Conservation (phyloP, 2,113 vertebrate genomes). For the Serinus canaria region DNA sequence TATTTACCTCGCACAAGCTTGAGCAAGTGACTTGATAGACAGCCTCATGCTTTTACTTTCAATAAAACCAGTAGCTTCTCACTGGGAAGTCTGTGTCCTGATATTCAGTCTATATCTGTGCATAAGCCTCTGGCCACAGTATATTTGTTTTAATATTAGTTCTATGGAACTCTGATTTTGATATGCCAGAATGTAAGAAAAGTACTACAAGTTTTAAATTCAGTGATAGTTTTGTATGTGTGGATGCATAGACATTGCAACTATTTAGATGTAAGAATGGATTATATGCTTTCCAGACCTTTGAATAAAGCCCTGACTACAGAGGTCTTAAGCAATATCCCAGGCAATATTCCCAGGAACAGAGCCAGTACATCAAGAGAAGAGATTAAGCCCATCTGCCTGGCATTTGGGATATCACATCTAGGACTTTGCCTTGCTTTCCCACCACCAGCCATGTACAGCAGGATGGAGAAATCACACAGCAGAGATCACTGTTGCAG, state of each 20-base stretch:
- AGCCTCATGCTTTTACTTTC: not conserved
- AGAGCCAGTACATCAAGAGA: not conserved
- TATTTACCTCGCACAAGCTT: not conserved
- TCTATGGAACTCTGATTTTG: not conserved
- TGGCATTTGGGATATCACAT: not conserved
- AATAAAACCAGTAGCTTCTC: not conserved
- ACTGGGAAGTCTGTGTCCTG: not conserved
- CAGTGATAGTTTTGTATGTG: not conserved
- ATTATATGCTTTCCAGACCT: not conserved
- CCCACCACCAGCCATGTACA: not conserved
- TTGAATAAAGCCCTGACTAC: not conserved
- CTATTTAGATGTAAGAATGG: not conserved
- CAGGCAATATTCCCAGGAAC: not conserved
- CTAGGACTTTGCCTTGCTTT: accelerated
- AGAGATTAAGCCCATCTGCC: not conserved
- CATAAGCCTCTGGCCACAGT: not conserved
- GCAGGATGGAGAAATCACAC: not conserved
- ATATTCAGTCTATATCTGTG: not conserved
- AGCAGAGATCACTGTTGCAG: not conserved
- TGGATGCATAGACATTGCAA: not conserved
- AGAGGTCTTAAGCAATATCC: not conserved
- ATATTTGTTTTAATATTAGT: not conserved
- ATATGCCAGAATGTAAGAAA: not conserved
- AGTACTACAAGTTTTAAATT: not conserved
- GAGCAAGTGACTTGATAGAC: not conserved